Evolutionary conservation across 1,140 invertebrate species (phyloP).

Genomic region (Achatina immaculata): DNA sequence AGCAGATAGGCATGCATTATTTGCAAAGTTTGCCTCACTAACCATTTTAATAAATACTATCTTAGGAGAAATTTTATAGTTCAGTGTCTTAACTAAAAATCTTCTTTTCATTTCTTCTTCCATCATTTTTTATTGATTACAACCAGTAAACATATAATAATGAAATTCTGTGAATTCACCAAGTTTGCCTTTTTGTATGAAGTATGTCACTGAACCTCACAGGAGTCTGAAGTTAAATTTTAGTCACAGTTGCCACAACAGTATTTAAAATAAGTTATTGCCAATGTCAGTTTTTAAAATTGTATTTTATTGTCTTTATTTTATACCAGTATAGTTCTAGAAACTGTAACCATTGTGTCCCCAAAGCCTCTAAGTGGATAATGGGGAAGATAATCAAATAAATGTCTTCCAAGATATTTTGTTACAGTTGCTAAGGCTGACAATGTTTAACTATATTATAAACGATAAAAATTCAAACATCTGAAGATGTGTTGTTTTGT

Average conservation of each 20-base stretch:
- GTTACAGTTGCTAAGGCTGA: constrained; percentile 34
- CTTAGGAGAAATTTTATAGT: no score
- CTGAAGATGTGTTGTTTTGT: constrained; percentile 15
- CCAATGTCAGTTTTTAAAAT: not conserved
- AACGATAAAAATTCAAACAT: constrained; percentile 9
- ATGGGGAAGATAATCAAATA: constrained; percentile 29
- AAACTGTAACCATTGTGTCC: constrained; percentile 11
- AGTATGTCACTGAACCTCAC: not conserved
- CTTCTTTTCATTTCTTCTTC: no score
- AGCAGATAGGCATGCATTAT: no score
- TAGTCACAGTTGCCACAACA: not conserved
- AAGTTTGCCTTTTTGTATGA: no score
- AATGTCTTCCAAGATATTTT: constrained; percentile 37
- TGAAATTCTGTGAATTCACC: no score
- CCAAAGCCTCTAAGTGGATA: not conserved
- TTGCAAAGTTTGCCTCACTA: no score
- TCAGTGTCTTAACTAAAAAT: no score
- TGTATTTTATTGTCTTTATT: not conserved
- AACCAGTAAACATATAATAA: no score
- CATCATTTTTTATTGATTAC: no score
- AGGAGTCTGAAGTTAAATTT: not conserved
- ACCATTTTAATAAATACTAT: no score
- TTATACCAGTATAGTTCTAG: not conserved
- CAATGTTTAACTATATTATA: constrained; percentile 33
- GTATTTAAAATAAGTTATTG: constrained; percentile 27